Evolutionary conservation across 2,797 vertebrate genomes (phyloP).

Genomic region (Danio kyathit): DNA sequence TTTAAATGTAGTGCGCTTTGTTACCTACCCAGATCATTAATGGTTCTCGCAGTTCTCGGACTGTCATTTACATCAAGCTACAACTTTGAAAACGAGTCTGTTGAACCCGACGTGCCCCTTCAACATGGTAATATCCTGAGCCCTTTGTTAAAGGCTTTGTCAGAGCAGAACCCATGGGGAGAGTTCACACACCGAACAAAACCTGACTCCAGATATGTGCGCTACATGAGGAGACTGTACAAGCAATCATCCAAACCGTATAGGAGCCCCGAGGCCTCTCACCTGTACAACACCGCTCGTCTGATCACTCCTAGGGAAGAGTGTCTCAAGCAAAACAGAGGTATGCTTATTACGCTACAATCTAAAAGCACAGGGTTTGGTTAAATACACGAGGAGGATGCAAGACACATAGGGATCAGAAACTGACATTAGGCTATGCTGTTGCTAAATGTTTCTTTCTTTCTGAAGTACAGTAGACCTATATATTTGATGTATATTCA

Average conservation of each 20-base stretch:
- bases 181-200: constrained; percentile 67
- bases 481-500: no score
- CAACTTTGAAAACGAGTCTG: constrained; percentile 49
- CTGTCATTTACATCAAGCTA: constrained; percentile 35
- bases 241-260: constrained; percentile 83
- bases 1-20: constrained; percentile 55
- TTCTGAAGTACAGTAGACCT: no score
- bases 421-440: no score
- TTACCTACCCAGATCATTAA: constrained; percentile 49
- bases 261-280: constrained; percentile 77
- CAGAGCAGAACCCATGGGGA: constrained; percentile 75
- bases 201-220: constrained; percentile 86
- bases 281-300: constrained; percentile 89
- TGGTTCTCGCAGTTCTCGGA: constrained; percentile 62
- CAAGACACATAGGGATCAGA: no score
- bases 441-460: no score
- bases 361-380: no score
- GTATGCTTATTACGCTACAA: constrained; percentile 55
- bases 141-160: constrained; percentile 85
- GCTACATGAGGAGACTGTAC: constrained; percentile 91
- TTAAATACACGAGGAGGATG: no score
- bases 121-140: constrained; percentile 77
- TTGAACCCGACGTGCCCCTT: constrained; percentile 56
- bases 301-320: constrained; percentile 88
- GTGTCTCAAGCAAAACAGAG: constrained; percentile 71